These are phyloP conservation scores for Vanacampus margaritifer DNA, from an alignment of 2,113 vertebrate genomes.

Conservation along the genomic window DNA sequence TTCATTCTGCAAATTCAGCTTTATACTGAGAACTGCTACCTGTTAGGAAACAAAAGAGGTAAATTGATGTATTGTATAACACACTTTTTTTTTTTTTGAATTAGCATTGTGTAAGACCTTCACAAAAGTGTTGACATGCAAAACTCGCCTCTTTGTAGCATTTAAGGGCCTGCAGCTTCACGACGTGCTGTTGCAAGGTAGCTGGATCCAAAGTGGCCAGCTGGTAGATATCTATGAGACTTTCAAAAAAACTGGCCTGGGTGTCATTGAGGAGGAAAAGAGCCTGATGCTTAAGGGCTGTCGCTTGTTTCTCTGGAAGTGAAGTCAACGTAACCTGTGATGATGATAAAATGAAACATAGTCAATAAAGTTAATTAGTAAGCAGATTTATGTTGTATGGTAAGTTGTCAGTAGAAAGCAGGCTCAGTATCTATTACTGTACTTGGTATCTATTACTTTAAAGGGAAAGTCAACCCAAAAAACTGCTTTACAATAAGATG, in stretches of 20 bases:
- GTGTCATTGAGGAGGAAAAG: conserved; percentile 54
- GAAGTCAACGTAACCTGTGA: conserved; percentile 50
- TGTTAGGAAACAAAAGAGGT: conserved; percentile 33
- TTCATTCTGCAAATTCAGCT: conserved; percentile 77
- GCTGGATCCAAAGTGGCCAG: conserved; percentile 57
- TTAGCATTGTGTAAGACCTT: not conserved
- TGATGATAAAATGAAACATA: not conserved
- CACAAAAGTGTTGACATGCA: not conserved
- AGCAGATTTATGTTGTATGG: not conserved
- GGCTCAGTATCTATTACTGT: too few relatives aligned
- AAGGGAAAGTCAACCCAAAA: too few relatives aligned
- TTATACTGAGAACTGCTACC: conserved; percentile 75
- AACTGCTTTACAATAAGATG: too few relatives aligned
- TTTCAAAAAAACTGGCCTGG: conserved; percentile 52
- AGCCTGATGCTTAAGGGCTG: conserved; percentile 56
- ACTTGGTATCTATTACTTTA: too few relatives aligned
- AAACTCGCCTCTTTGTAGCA: conserved; percentile 65
- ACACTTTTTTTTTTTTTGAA: not conserved
- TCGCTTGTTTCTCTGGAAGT: conserved; percentile 32
- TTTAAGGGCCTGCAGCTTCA: conserved; percentile 40
- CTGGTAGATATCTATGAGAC: conserved; percentile 63
- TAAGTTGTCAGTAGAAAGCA: not conserved
- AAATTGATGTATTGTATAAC: not conserved
- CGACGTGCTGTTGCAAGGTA: conserved; percentile 48
- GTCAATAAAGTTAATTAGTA: not conserved